These are phyloP conservation scores for Antennarius striatus DNA, from an alignment of 2,113 vertebrate species.

Conservation along the genomic window DNA sequence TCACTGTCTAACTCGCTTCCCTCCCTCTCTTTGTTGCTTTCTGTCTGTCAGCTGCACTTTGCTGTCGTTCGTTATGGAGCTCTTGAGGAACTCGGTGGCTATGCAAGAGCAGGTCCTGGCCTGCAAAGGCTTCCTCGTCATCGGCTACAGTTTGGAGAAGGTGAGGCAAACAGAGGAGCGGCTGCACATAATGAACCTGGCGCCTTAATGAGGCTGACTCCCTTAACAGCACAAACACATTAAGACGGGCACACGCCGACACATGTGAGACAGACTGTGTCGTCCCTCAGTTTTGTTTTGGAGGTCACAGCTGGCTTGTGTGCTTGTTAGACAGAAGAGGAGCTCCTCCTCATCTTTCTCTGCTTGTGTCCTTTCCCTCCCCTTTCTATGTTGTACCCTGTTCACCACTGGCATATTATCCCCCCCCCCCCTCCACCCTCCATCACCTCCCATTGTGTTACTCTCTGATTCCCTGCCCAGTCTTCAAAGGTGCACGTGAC, in stretches of 20 bases:
- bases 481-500: constrained; percentile 96
- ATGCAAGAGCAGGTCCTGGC: constrained; percentile 99
- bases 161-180: constrained; percentile 71
- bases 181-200: constrained; percentile 32
- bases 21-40: constrained; percentile 18
- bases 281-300: constrained; percentile 40
- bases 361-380: constrained; percentile 26
- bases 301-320: constrained; percentile 55
- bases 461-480: constrained; percentile 65
- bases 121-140: constrained; percentile 97
- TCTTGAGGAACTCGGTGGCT: constrained; percentile 95
- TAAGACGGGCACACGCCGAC: constrained; percentile 15
- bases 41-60: constrained; percentile 86
- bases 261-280: constrained; percentile 28
- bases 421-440: not conserved
- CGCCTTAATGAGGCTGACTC: constrained; percentile 17
- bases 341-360: constrained; percentile 32
- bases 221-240: constrained; percentile 18
- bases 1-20: constrained; percentile 45
- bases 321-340: constrained; percentile 54
- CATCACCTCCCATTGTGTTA: not conserved
- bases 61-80: constrained; percentile 95
- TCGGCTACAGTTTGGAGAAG: constrained; percentile 96
- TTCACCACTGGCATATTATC: constrained; percentile 3
- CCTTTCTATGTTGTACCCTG: not conserved